Conservation (phyloP, 1,140 invertebrate species). For the Pogonomyrmex californicus region DNA sequence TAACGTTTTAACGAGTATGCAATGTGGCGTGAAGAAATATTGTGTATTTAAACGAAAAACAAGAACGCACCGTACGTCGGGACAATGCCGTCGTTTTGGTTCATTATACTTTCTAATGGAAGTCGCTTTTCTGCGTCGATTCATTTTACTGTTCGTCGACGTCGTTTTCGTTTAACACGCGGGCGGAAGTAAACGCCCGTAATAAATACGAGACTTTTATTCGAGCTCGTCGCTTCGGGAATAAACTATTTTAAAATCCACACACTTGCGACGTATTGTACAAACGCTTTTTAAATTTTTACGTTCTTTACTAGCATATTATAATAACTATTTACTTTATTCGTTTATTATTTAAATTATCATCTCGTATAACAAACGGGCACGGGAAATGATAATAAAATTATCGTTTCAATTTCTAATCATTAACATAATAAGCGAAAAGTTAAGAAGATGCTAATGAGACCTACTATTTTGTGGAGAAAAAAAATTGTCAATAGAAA, state of each 20-base stretch:
- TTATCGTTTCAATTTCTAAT: background rate
- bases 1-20: slow-evolving; percentile 24
- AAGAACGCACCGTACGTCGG: background rate
- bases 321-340: background rate
- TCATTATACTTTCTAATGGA: slow-evolving; percentile 69
- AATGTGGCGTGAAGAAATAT: slow-evolving; percentile 34
- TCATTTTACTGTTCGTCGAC: slow-evolving; percentile 53
- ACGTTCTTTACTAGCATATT: background rate
- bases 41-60: slow-evolving; percentile 35
- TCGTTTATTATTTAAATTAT: background rate
- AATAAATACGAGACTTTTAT: slow-evolving; percentile 54
- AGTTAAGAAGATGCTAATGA: slow-evolving; percentile 4
- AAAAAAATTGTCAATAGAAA: background rate
- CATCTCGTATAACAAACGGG: background rate
- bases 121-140: slow-evolving; percentile 50
- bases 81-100: slow-evolving; percentile 10
- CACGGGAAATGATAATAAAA: background rate
- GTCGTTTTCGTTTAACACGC: slow-evolving; percentile 46
- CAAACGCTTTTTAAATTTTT: background rate
- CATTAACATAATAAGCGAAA: background rate
- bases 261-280: background rate
- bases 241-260: slow-evolving; percentile 17
- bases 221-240: background rate
- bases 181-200: background rate
- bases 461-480: background rate